phyloP scores from a whole-genome alignment of 2,888 invertebrate genomes.

The Formica aserva region DNA sequence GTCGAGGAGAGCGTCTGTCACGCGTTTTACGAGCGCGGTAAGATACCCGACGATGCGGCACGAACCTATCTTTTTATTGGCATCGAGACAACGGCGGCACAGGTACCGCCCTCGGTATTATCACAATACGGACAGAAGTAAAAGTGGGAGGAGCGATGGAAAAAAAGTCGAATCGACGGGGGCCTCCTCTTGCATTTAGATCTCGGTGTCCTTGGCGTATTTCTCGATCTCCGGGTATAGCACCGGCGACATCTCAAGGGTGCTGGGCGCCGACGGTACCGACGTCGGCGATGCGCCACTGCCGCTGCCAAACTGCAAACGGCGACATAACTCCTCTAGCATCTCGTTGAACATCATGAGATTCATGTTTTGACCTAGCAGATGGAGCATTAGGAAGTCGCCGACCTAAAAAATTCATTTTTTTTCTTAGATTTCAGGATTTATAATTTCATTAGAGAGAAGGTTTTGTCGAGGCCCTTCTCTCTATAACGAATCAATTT shows the following conservation, averaged over 20 bases:
- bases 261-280: slow-evolving; percentile 94
- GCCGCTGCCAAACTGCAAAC: slow-evolving; percentile 90
- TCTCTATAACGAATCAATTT: not conserved
- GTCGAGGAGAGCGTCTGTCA: slow-evolving; percentile 3
- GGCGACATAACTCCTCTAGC: slow-evolving; percentile 91
- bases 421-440: not conserved
- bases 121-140: slow-evolving; percentile 69
- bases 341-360: slow-evolving; percentile 93
- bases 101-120: slow-evolving; percentile 63
- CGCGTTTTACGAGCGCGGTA: slow-evolving; percentile 8
- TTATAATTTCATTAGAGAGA: not conserved
- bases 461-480: not conserved
- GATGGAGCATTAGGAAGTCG: slow-evolving; percentile 93
- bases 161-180: not conserved
- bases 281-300: slow-evolving; percentile 86
- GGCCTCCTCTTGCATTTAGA: slow-evolving; percentile 87
- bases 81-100: slow-evolving; percentile 53
- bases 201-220: slow-evolving; percentile 93
- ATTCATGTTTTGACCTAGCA: slow-evolving; percentile 95
- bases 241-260: slow-evolving; percentile 93
- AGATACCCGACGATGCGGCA: slow-evolving; percentile 50
- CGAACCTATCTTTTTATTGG: slow-evolving; percentile 62
- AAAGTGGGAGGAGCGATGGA: slow-evolving; percentile 12
- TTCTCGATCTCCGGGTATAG: slow-evolving; percentile 93
- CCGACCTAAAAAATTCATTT: slow-evolving; percentile 89